phyloP scores from a whole-genome alignment of 2,797 vertebrate genomes.

The Capromys pilorides region DNA sequence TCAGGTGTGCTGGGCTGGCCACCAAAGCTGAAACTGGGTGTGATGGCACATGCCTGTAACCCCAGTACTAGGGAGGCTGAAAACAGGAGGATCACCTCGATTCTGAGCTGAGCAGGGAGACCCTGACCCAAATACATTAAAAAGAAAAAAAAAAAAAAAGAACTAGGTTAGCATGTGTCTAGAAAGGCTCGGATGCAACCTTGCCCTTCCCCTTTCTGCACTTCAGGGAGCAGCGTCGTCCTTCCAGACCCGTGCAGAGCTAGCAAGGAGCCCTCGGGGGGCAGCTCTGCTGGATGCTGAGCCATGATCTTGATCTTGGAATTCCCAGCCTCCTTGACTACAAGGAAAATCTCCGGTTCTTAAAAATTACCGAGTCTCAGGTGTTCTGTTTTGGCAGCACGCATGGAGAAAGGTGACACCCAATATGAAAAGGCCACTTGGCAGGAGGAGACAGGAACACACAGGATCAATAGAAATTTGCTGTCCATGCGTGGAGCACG shows the following conservation, averaged over 20 bases:
- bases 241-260: neutral
- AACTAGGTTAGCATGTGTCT: too few relatives aligned
- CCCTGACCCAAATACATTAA: too few relatives aligned
- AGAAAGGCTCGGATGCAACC: neutral
- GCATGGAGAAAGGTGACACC: neutral
- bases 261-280: neutral
- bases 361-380: neutral
- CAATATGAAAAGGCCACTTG: neutral
- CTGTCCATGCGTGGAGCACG: neutral
- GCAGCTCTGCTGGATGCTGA: neutral
- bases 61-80: too few relatives aligned
- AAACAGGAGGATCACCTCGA: too few relatives aligned
- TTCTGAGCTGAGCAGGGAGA: too few relatives aligned
- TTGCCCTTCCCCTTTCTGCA: neutral
- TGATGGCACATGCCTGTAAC: too few relatives aligned
- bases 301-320: neutral
- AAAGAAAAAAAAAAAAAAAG: too few relatives aligned
- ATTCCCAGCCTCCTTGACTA: neutral
- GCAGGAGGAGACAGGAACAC: neutral
- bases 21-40: too few relatives aligned
- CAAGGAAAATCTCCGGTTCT: neutral
- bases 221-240: neutral
- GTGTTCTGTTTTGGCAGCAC: neutral
- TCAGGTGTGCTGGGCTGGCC: too few relatives aligned
- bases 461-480: neutral